Evolutionary conservation across 2,888 invertebrate genomes (phyloP).

Genomic region (Nomada hirtipes): DNA sequence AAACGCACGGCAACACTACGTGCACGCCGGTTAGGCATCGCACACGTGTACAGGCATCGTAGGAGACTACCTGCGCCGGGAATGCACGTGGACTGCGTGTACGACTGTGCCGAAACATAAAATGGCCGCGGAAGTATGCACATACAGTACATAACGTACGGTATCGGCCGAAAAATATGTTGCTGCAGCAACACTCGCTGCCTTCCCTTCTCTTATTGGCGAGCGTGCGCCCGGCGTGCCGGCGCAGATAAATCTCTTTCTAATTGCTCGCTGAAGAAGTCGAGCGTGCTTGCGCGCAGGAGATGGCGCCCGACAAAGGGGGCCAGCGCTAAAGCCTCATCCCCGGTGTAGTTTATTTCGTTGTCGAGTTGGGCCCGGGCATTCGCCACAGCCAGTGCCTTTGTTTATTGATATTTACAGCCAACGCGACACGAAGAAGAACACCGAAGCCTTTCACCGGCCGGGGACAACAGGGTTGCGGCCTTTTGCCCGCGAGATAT

Average conservation of each 20-base stretch:
- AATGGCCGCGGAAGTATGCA: slow-evolving; percentile 38
- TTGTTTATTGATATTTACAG: slow-evolving; percentile 79
- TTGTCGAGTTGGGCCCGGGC: slow-evolving; percentile 34
- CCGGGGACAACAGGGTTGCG: slow-evolving; percentile 16
- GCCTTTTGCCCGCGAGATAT: slow-evolving; percentile 35
- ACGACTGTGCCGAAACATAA: slow-evolving; percentile 6
- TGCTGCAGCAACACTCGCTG: slow-evolving; percentile 41
- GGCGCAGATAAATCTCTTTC: slow-evolving; percentile 81
- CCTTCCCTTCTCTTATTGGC: slow-evolving; percentile 44
- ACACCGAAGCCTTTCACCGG: background rate
- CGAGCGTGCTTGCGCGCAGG: slow-evolving; percentile 69
- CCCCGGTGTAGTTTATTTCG: slow-evolving; percentile 66
- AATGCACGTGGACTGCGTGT: background rate
- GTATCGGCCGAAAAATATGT: slow-evolving; percentile 64
- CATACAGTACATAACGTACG: background rate
- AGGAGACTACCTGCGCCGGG: background rate
- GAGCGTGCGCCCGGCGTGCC: slow-evolving; percentile 72
- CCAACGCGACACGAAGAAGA: slow-evolving; percentile 37
- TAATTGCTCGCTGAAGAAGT: slow-evolving; percentile 81
- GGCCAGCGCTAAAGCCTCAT: slow-evolving; percentile 62
- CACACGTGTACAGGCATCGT: slow-evolving; percentile 9
- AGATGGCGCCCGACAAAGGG: slow-evolving; percentile 80
- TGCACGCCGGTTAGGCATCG: slow-evolving; percentile 3
- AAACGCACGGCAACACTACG: slow-evolving; percentile 3
- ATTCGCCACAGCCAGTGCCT: slow-evolving; percentile 50